Base-by-base conservation (phyloP, 2,113 vertebrate genomes). In the Leuciscus idus region DNA sequence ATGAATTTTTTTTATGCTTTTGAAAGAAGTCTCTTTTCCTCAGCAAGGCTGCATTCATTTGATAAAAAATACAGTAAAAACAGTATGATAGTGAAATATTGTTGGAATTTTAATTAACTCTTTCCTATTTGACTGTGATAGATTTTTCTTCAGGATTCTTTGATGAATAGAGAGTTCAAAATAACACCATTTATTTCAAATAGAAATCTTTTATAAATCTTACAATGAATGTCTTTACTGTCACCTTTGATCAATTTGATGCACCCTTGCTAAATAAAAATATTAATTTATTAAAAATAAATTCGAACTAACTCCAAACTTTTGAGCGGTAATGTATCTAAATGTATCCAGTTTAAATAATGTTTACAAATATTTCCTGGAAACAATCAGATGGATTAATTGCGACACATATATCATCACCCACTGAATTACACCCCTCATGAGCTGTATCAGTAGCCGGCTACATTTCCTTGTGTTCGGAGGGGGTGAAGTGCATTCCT, bases 361-460 rank as follows among this genome's bases (percentile, higher is more conserved):
- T 21, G 30, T 36, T 36, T 70, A 36, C 9, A 36, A 10, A 21
- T 70, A 70, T 70, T 36, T 21, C 10, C 1, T 21, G 17, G 15
- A 70, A 43, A n/a, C 68, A 23, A 23, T 72, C 68, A 43, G 70
- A 33, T 28, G 17, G 64, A 43, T 23, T 21, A 10, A 36, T 6
- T n/a, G 19, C 23, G 4, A 10, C 33, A 39, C 9, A 70, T 21
- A 19, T 76, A 21, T 79, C 43, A 15, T 77, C 39, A 87, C 62
- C 93, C 92, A 90, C 92, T 90, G 93, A 95, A 94, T 96, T 94
- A 94, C 92, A 90, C 93, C 94, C 93, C 95, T 95, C 93, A 92
- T 90, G 91, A 94, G 92, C 92, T 91, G 94, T 93, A 95, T 96
- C 93, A 96, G 93, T 90, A 92, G 91, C 89, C 91, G 90, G 89